Percentiles rank a stretch among this genome's conserved stretches.
These are phyloP conservation scores for Bambusicola thoracicus DNA, from an alignment of 2,113 vertebrate species.

Conservation along the genomic window DNA sequence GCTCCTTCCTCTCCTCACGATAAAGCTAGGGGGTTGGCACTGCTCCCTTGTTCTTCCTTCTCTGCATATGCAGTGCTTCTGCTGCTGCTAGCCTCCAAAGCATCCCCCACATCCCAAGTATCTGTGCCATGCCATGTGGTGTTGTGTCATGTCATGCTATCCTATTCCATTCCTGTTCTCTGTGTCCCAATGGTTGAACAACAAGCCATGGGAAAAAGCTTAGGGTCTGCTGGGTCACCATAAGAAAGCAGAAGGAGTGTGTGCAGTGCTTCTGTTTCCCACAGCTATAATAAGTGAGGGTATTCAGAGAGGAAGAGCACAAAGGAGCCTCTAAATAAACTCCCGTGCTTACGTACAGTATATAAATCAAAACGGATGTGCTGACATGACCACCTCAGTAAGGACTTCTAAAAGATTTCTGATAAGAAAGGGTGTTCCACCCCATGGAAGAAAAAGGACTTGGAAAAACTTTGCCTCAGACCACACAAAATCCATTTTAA, in stretches of 20 bases:
- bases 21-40: rapidly evolving
- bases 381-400: neutral
- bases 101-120: neutral
- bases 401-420: neutral
- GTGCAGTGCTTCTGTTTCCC: neutral
- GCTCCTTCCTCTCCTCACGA: neutral
- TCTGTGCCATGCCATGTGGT: neutral
- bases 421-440: neutral
- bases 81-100: neutral
- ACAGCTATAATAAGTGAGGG: neutral
- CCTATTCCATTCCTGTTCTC: neutral
- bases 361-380: neutral
- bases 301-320: neutral
- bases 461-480: neutral
- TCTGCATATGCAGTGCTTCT: rapidly evolving
- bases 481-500: neutral
- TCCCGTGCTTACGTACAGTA: neutral
- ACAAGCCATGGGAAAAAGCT: neutral
- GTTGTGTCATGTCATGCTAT: no score
- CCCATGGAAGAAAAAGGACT: neutral
- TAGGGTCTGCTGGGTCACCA: neutral
- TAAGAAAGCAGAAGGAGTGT: neutral
- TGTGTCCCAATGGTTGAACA: neutral
- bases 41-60: neutral
- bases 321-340: neutral